Evolutionary conservation across 2,797 vertebrate species (phyloP).

Genomic region (Loris lydekkerianus): DNA sequence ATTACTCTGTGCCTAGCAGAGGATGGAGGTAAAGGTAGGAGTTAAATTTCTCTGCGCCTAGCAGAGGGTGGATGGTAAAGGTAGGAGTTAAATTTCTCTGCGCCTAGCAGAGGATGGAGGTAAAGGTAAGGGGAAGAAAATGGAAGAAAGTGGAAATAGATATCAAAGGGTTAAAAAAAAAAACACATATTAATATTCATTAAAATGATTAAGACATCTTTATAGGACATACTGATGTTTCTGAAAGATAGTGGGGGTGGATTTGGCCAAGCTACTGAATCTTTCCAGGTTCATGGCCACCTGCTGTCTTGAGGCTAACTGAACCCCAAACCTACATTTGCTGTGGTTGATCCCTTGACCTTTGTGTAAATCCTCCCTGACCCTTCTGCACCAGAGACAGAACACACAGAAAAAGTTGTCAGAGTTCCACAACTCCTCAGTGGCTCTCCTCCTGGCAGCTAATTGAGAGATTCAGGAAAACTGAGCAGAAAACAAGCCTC

Average conservation of each 20-base stretch:
- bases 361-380: conserved; percentile 10
- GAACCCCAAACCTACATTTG: neutral
- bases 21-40: neutral
- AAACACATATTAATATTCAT: neutral
- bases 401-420: neutral
- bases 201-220: neutral
- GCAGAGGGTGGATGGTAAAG: too few species aligned
- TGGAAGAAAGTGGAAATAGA: neutral
- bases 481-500: neutral
- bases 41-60: too few species aligned
- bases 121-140: neutral
- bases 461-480: neutral
- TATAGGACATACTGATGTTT: neutral
- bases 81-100: neutral
- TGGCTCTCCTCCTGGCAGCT: conserved; percentile 23
- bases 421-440: neutral
- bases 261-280: neutral
- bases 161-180: neutral
- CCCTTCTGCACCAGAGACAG: neutral
- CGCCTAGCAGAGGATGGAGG: neutral
- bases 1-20: neutral
- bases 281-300: neutral
- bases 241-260: neutral
- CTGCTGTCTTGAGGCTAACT: neutral
- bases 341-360: neutral